Conservation (phyloP, 2,888 invertebrate species). For the Agrypnus murinus region DNA sequence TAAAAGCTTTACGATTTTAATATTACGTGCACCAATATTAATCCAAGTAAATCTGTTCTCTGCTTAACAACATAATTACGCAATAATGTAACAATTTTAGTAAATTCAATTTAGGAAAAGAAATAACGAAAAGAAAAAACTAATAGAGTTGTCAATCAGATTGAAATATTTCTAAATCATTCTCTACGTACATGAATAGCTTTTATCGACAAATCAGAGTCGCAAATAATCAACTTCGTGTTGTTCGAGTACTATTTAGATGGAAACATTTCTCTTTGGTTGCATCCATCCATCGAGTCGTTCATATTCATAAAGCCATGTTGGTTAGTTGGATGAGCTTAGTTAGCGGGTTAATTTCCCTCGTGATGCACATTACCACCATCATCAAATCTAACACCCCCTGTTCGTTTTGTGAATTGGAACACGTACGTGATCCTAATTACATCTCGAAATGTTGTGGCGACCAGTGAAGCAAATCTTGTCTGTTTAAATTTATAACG, state of each 20-base stretch:
- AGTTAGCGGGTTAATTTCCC: conserved; percentile 72
- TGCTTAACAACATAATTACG: not conserved
- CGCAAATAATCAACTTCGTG: not conserved
- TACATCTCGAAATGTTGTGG: conserved; percentile 57
- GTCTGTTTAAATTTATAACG: conserved; percentile 37
- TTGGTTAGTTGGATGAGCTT: conserved; percentile 55
- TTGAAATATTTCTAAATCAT: conserved; percentile 20
- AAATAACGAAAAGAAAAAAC: conserved; percentile 15
- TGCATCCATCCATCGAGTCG: conserved; percentile 32
- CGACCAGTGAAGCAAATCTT: conserved; percentile 30
- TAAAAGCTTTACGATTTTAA: too few relatives aligned
- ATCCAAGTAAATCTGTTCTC: not conserved
- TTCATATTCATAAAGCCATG: conserved; percentile 44
- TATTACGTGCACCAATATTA: too few relatives aligned
- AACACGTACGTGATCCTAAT: conserved; percentile 64
- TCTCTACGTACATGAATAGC: conserved; percentile 10
- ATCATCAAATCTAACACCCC: conserved; percentile 59
- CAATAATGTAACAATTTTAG: conserved; percentile 9
- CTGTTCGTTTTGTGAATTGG: conserved; percentile 55
- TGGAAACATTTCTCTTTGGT: conserved; percentile 27
- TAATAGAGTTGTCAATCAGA: conserved; percentile 39
- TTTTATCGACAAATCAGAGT: conserved; percentile 8
- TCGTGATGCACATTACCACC: conserved; percentile 69
- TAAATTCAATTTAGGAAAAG: conserved; percentile 19
- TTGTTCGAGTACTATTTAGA: not conserved